These are phyloP conservation scores for Ametastegia equiseti DNA, from an alignment of 2,888 invertebrate species.

Conservation along the genomic window DNA sequence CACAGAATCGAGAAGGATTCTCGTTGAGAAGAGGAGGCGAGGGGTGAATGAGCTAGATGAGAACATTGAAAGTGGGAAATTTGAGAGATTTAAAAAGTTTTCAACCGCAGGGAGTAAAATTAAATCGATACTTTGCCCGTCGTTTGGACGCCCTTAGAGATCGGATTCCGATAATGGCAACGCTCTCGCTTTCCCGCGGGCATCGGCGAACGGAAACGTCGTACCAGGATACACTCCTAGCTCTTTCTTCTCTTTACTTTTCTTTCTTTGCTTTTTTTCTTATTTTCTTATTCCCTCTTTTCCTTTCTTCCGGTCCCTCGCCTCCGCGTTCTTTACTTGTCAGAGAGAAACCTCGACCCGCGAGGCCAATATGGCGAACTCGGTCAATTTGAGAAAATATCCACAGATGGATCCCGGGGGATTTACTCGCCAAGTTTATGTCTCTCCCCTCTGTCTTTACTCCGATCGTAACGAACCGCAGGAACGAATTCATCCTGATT, in stretches of 20 bases:
- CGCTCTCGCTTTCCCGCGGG: constrained; percentile 41
- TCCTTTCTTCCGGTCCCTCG: constrained; percentile 39
- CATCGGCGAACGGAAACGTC: constrained; percentile 38
- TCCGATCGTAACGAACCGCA: neutral
- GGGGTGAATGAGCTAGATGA: neutral
- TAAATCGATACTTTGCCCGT: constrained; percentile 27
- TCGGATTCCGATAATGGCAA: constrained; percentile 38
- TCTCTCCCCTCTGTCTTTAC: neutral
- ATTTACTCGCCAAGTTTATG: constrained; percentile 10
- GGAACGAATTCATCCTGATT: neutral
- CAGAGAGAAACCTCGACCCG: constrained; percentile 39
- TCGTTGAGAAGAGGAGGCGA: neutral
- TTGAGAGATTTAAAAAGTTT: neutral
- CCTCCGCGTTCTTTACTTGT: constrained; percentile 42
- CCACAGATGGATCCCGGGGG: constrained; percentile 27
- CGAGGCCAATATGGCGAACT: constrained; percentile 42
- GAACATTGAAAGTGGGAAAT: neutral
- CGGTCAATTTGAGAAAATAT: constrained; percentile 40
- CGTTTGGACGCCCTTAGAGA: constrained; percentile 36
- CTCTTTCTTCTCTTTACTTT: constrained; percentile 25
- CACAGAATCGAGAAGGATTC: neutral
- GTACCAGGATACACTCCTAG: constrained; percentile 34
- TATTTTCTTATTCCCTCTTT: constrained; percentile 37
- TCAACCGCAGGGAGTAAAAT: constrained; percentile 4
- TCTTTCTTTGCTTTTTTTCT: constrained; percentile 34